Conservation (phyloP, 2,888 invertebrate genomes). For the Lucinisca nassula region DNA sequence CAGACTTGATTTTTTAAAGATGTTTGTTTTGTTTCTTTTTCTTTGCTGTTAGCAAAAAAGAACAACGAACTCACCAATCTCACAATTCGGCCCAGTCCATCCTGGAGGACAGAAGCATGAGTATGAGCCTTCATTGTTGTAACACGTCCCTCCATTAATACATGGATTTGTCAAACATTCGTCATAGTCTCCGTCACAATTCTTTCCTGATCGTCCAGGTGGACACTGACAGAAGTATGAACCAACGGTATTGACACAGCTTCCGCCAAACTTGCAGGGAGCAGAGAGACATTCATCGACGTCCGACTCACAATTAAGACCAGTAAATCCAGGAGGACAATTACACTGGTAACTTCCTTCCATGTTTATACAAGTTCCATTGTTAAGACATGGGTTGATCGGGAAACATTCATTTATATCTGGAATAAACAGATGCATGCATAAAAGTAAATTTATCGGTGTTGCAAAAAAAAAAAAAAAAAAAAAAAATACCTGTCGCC, state of each 20-base stretch:
- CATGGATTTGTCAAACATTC: constrained; percentile 60
- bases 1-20: too few species aligned
- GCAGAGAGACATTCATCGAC: constrained; percentile 63
- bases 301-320: constrained; percentile 78
- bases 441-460: too few species aligned
- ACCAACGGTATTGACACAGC: constrained; percentile 81
- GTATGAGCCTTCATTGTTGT: constrained; percentile 63
- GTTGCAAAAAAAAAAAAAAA: too few species aligned
- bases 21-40: too few species aligned
- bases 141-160: constrained; percentile 60
- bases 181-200: constrained; percentile 64
- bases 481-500: too few species aligned
- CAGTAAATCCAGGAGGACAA: constrained; percentile 85
- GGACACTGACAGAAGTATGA: constrained; percentile 83
- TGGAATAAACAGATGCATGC: too few species aligned
- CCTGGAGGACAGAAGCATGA: constrained; percentile 57
- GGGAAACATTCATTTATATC: constrained; percentile 63
- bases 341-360: constrained; percentile 59
- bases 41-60: too few species aligned
- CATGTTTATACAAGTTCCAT: constrained; percentile 58
- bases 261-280: constrained; percentile 85
- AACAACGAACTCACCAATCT: constrained; percentile 49
- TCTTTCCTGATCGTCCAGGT: constrained; percentile 81
- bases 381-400: constrained; percentile 55
- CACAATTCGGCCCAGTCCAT: constrained; percentile 64